phyloP scores from a whole-genome alignment of 2,797 vertebrate species.

The Coilia nasus region DNA sequence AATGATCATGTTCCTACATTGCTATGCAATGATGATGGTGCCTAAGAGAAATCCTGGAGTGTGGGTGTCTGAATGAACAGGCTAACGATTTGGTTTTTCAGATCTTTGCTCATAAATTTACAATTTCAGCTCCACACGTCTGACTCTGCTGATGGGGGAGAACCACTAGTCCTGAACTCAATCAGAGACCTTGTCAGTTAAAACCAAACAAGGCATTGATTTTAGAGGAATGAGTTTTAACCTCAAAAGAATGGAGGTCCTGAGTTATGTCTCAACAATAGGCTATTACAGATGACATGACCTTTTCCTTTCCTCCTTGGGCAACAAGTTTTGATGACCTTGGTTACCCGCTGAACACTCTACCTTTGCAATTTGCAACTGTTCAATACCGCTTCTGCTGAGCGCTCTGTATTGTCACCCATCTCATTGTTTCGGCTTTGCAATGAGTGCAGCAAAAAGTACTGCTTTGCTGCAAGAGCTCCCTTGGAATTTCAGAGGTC shows the following conservation, averaged over 20 bases:
- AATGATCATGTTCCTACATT: background rate
- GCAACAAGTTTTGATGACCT: slow-evolving; percentile 20
- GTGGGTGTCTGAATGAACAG: background rate
- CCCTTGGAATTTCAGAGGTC: background rate
- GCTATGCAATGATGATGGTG: background rate
- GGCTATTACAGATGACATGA: slow-evolving; percentile 5
- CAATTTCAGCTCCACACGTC: background rate
- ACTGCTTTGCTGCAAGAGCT: background rate
- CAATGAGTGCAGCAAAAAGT: background rate
- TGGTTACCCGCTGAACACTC: background rate
- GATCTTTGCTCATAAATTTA: slow-evolving; percentile 10
- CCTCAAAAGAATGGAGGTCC: slow-evolving; percentile 34
- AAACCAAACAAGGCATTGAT: slow-evolving; percentile 63
- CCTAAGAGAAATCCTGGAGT: too few species aligned
- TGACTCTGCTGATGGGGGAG: background rate
- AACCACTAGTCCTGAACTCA: slow-evolving; percentile 50
- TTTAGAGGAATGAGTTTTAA: slow-evolving; percentile 28
- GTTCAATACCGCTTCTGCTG: background rate
- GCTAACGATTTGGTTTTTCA: background rate
- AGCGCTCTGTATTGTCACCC: background rate
- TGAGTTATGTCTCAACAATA: slow-evolving; percentile 21
- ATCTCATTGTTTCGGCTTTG: background rate
- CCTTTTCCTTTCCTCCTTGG: slow-evolving; percentile 8
- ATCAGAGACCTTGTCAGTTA: slow-evolving; percentile 58
- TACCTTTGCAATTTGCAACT: background rate